Conservation (phyloP, 1,140 invertebrate genomes). For the Procambarus clarkii region DNA sequence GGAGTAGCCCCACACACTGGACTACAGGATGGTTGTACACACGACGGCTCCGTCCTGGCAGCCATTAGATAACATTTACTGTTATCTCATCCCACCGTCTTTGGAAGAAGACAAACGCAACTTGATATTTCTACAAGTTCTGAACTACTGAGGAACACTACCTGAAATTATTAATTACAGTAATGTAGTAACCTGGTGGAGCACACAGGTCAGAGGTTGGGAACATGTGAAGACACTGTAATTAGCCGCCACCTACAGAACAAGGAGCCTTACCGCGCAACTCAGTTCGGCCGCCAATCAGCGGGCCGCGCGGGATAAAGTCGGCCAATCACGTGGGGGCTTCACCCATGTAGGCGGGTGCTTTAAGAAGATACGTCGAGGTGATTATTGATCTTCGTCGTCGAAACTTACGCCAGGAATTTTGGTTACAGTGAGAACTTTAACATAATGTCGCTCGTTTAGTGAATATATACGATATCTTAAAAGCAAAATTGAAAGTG, state of each 20-base stretch:
- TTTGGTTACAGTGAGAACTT: neutral
- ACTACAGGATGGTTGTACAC: neutral
- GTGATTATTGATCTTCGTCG: constrained; percentile 62
- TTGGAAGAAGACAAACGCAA: neutral
- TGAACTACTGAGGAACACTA: neutral
- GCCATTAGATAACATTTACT: neutral
- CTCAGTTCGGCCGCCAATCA: constrained; percentile 39
- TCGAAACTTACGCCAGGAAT: constrained; percentile 31
- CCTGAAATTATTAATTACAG: constrained; percentile 54
- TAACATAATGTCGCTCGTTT: neutral
- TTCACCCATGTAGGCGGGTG: constrained; percentile 58
- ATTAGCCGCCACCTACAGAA: constrained; percentile 60
- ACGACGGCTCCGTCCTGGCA: neutral
- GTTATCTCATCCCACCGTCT: neutral
- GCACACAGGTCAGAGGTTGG: constrained; percentile 66
- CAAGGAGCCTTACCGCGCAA: constrained; percentile 54
- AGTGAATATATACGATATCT: neutral
- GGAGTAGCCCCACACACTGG: neutral
- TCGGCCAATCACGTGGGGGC: constrained; percentile 54
- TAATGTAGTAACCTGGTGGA: constrained; percentile 41
- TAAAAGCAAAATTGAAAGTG: neutral
- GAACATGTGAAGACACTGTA: constrained; percentile 66
- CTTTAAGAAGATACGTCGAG: constrained; percentile 66
- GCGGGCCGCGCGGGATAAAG: neutral
- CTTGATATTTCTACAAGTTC: neutral